These are phyloP conservation scores for Pangasius krempfi DNA, from an alignment of 2,797 vertebrate species.

Conservation along the genomic window DNA sequence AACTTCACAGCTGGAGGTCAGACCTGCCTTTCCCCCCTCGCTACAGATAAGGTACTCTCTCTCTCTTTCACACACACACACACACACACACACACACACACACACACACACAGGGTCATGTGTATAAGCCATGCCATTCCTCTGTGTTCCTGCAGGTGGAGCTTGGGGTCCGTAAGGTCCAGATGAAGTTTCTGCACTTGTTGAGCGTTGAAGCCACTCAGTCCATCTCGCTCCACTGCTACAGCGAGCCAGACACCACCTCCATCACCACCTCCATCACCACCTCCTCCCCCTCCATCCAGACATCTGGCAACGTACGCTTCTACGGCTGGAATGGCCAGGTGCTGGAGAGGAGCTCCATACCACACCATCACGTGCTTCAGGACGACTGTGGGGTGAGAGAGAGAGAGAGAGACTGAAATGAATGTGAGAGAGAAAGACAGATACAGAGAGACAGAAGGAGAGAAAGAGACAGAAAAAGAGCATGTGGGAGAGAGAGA, in stretches of 20 bases:
- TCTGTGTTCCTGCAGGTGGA: slow-evolving; percentile 76
- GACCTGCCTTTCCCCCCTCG: slow-evolving; percentile 88
- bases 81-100: neutral
- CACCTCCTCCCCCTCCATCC: slow-evolving; percentile 35
- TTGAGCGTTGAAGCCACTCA: slow-evolving; percentile 91
- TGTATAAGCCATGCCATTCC: neutral
- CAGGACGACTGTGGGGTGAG: slow-evolving; percentile 92
- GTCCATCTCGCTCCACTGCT: slow-evolving; percentile 87
- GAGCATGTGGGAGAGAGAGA: slow-evolving; percentile 51
- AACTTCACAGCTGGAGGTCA: slow-evolving; percentile 96
- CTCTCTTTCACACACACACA: neutral
- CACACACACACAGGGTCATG: neutral
- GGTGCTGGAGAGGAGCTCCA: slow-evolving; percentile 82
- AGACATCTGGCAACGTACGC: slow-evolving; percentile 63
- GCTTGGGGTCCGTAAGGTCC: slow-evolving; percentile 89
- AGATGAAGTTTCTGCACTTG: slow-evolving; percentile 98
- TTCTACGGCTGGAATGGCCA: slow-evolving; percentile 95
- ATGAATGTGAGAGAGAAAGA: neutral
- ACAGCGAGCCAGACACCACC: slow-evolving; percentile 69
- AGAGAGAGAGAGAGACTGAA: neutral
- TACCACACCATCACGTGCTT: slow-evolving; percentile 85
- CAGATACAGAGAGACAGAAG: neutral
- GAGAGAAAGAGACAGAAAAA: neutral
- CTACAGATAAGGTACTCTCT: slow-evolving; percentile 82
- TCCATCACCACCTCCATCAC: slow-evolving; percentile 26